Percentiles rank a stretch among this genome's conserved stretches.
Evolutionary conservation across 1,140 invertebrate species (phyloP).

Genomic region (Ruditapes philippinarum): DNA sequence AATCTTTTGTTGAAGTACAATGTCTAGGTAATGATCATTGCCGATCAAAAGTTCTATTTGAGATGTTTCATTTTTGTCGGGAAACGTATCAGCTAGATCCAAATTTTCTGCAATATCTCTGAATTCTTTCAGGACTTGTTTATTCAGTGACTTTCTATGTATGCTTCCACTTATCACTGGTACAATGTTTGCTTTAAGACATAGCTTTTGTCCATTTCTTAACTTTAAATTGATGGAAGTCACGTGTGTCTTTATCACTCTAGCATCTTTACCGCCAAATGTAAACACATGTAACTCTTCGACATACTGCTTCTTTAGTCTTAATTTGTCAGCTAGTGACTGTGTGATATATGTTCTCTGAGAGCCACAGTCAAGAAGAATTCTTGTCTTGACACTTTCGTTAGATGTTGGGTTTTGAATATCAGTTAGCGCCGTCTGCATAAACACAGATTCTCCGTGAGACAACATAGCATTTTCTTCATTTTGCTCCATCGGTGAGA

Average conservation of each 20-base stretch:
- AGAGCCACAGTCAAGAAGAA: neutral
- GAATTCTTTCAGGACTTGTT: neutral
- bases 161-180: neutral
- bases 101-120: neutral
- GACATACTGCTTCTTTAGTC: neutral
- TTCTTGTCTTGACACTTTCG: neutral
- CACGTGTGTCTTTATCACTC: neutral
- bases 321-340: neutral
- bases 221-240: neutral
- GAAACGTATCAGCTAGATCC: neutral
- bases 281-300: neutral
- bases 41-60: neutral
- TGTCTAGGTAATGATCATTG: slow-evolving; percentile 17
- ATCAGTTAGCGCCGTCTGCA: neutral
- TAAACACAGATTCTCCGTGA: neutral
- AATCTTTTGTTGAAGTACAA: neutral
- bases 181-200: neutral
- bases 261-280: neutral
- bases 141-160: neutral
- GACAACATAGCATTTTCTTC: neutral
- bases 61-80: neutral
- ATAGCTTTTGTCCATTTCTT: neutral
- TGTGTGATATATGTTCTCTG: slow-evolving; percentile 12
- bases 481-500: neutral
- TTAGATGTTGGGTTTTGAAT: neutral